A percentile compares a stretch with the other conserved stretches of the same genome.
Conservation (phyloP, 92 coral and sea anemone genomes). For the Nematostella vectensis region DNA sequence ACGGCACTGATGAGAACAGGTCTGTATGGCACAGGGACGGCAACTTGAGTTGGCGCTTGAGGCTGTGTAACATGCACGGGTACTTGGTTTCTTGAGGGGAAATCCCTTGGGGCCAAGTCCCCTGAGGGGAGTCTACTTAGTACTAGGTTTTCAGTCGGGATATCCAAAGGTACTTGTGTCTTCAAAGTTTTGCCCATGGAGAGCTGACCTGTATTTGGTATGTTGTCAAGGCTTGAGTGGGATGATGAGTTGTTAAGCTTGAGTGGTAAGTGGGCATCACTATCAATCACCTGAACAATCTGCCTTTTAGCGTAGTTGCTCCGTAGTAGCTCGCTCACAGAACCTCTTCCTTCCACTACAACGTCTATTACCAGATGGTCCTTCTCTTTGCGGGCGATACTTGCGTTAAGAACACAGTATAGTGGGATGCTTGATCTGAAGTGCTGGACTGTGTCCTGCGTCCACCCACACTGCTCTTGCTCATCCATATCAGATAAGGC, state of each 20-base stretch:
- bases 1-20: constrained; percentile 11
- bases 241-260: neutral
- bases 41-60: neutral
- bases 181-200: no score
- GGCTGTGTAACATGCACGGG: neutral
- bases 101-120: neutral
- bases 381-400: constrained; percentile 16
- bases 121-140: neutral
- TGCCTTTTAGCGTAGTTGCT: no score
- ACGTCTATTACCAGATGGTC: constrained; percentile 43
- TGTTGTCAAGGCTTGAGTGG: neutral
- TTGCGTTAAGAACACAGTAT: constrained; percentile 18
- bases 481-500: constrained; percentile 40
- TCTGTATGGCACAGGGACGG: constrained; percentile 3
- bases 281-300: neutral
- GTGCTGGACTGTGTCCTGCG: constrained; percentile 40
- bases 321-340: neutral
- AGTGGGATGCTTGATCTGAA: constrained; percentile 39
- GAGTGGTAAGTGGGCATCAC: neutral
- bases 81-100: neutral
- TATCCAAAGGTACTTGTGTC: no score
- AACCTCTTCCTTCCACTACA: constrained; percentile 10
- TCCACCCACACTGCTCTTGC: constrained; percentile 40
- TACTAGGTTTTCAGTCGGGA: neutral
- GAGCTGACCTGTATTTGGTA: neutral